Base-by-base conservation (phyloP, 1,140 invertebrate species). In the Macrotrachela quadricornifera region DNA sequence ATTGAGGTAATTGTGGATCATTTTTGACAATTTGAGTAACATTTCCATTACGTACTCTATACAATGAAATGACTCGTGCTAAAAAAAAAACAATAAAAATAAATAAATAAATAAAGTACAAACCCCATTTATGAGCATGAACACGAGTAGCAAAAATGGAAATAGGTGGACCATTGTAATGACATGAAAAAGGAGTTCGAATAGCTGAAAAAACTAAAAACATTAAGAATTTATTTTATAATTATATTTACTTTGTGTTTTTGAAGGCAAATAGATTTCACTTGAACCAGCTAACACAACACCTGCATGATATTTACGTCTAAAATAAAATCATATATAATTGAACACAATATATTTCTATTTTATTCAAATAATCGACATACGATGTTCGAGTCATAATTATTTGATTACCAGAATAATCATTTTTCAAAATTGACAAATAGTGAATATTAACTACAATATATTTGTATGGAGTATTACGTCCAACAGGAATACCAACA, bases 361-460 rank as follows among this genome's bases (percentile, higher is more conserved):
- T 18, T 57, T 17, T 41, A 50, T 50, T 38, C 10, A 14, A 42
- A 38, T 45, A 12, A 4, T 16, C 17, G 21, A 73, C 77, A 76
- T 74, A 82, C 79, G 75, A 76, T 59, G 72, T 64, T 59, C 78
- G 75, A 0, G 83, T 85, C 58, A 84, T 84, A 57, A 80, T 74
- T 1, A 87, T 68, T 62, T 78, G 76, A 16, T 87, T 76, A 16
- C 83, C 83, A 14, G 83, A 85, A 60, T 81, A 77, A 66, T 87
- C 84, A 2, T 76, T 78, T 51, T 71, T 73, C 1, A 77, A 80
- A 69, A 77, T 79, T 76, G 69, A 57, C 68, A 73, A 56, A 66
- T 96, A 96, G 69, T 96, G 90, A 2, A 97, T 83, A 73, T 97
- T 91, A 6, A 97, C 68, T 0, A 78, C 74, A 30, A 79, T 61